These are phyloP conservation scores for Lophius americanus DNA, from an alignment of 2,797 vertebrate species.

Conservation along the genomic window DNA sequence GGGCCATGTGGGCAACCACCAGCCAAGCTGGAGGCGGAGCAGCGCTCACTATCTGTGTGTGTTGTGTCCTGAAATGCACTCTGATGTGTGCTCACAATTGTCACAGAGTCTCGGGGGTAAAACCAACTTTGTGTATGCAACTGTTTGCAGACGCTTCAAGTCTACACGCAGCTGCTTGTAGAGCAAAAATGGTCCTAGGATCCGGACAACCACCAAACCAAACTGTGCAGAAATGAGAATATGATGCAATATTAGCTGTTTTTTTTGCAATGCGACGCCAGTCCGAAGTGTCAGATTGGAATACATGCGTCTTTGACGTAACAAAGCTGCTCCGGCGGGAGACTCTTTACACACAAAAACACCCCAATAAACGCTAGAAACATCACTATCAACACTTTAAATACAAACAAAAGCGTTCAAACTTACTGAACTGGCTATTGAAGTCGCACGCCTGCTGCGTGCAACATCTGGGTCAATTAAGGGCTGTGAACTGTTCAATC, in stretches of 20 bases:
- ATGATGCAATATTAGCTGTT: conserved; percentile 38
- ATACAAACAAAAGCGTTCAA: too few species aligned
- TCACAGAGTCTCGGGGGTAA: conserved; percentile 32
- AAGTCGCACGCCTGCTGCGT: too few species aligned
- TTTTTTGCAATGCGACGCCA: too few species aligned
- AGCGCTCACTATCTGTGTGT: conserved; percentile 1
- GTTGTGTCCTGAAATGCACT: conserved; percentile 70
- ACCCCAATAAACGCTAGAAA: too few species aligned
- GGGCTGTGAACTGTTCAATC: too few species aligned
- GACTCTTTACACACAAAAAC: too few species aligned
- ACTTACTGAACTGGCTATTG: too few species aligned
- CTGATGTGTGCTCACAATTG: conserved; percentile 36
- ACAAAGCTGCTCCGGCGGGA: too few species aligned
- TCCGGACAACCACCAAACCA: conserved; percentile 45
- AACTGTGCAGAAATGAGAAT: conserved; percentile 33
- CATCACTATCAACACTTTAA: too few species aligned
- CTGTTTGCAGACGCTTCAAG: conserved; percentile 18
- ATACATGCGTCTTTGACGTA: too few species aligned
- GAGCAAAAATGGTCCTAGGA: conserved; percentile 35
- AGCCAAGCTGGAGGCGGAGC: conserved; percentile 41
- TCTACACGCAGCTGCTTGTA: conserved; percentile 39
- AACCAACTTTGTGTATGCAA: conserved; percentile 39
- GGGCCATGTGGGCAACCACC: conserved; percentile 44
- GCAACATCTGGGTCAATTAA: too few species aligned
- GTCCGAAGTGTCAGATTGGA: too few species aligned